Evolutionary conservation across 2,888 invertebrate species (phyloP), one percentile per base, ranked within the genome.

Genomic region (Hemicrepidius hirtus): DNA sequence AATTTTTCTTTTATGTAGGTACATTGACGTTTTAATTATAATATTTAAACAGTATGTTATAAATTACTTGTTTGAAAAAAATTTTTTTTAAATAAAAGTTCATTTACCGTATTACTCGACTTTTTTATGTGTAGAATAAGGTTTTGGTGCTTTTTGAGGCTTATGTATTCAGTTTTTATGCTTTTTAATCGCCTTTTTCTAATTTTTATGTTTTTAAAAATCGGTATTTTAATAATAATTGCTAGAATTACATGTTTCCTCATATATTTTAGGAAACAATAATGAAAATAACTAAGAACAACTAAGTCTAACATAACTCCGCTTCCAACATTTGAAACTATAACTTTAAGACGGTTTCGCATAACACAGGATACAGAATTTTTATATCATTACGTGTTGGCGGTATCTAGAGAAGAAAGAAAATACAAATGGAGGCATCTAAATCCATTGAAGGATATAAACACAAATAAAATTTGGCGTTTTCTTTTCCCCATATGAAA

Each of bases 181-280:
- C n/a, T n/a, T n/a, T n/a, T n/a, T n/a, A n/a, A n/a, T n/a, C n/a
- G n/a, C n/a, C n/a, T n/a, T n/a, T n/a, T n/a, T n/a, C n/a, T n/a
- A n/a, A n/a, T n/a, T n/a, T n/a, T n/a, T n/a, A n/a, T n/a, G n/a
- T n/a, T n/a, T n/a, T n/a, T n/a, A n/a, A n/a, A n/a, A n/a, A n/a
- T n/a, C n/a, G n/a, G n/a, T n/a, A n/a, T n/a, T n/a, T n/a, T n/a
- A n/a, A n/a, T n/a, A 82, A 81, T 80, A 80, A 80, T 80, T 78
- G 77, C 80, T 77, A 80, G n/a, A n/a, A n/a, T 80, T 80, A 81
- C 77, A 71, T 78, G 76, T 73, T 75, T 73, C 70, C 74, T 76
- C 77, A 79, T 81, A 81, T 80, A 81, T 80, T 79, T 78, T 67
- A 75, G 70, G 77, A 73, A 78, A 78, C 77, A 71, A 76, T 78